Conservation (phyloP, 2,888 invertebrate species). For the Polyploca ridens region DNA sequence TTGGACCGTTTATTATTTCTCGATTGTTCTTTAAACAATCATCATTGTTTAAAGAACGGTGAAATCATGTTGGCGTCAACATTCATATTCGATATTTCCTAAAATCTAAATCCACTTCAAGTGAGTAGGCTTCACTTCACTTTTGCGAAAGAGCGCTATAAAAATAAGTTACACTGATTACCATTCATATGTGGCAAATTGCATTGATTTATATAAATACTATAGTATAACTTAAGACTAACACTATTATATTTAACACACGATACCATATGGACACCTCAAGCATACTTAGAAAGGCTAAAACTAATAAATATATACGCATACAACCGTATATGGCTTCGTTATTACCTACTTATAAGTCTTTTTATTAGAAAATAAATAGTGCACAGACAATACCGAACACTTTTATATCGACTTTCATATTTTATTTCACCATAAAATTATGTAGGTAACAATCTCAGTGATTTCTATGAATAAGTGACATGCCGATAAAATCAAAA, state of each 20-base stretch:
- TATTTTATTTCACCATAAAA: no score
- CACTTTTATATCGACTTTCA: no score
- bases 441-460: no score
- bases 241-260: background rate
- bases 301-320: background rate
- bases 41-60: no score
- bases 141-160: background rate
- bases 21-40: background rate
- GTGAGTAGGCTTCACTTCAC: background rate
- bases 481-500: background rate
- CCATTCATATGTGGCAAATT: background rate
- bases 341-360: background rate
- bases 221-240: background rate
- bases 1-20: background rate
- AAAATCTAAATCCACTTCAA: background rate
- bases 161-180: background rate
- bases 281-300: background rate
- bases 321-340: background rate
- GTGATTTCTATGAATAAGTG: background rate
- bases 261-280: background rate
- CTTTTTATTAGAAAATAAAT: no score
- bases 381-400: no score
- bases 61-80: background rate
- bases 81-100: background rate
- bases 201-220: background rate